Conservation (phyloP, 2,888 invertebrate species). For the Plebejus argus region DNA sequence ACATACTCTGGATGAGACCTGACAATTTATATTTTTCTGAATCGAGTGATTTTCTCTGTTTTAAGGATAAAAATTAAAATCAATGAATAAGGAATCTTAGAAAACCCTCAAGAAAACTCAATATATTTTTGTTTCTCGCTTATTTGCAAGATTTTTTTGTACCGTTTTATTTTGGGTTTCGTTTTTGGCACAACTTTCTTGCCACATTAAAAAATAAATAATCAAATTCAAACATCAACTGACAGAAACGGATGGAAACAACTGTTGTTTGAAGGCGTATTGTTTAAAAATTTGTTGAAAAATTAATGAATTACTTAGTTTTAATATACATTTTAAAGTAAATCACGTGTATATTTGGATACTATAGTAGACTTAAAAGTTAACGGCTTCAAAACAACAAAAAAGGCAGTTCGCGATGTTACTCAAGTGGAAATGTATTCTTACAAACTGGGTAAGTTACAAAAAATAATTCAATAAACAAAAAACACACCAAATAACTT, state of each 20-base stretch:
- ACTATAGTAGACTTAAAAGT: background rate
- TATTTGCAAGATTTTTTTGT: too few species aligned
- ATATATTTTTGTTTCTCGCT: too few species aligned
- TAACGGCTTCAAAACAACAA: background rate
- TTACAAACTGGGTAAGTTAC: slow-evolving; percentile 70
- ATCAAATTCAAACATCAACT: slow-evolving; percentile 24
- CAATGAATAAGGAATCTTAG: too few species aligned
- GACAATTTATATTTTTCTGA: too few species aligned
- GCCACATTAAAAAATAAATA: background rate
- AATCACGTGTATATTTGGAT: background rate
- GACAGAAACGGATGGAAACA: slow-evolving; percentile 29
- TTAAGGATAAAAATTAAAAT: too few species aligned
- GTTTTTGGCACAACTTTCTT: background rate
- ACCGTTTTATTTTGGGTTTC: too few species aligned
- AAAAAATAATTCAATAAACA: slow-evolving; percentile 26
- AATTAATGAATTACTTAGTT: background rate
- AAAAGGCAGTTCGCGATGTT: slow-evolving; percentile 53
- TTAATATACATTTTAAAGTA: background rate
- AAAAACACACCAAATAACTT: background rate
- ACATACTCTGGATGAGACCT: too few species aligned
- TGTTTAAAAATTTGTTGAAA: slow-evolving; percentile 26
- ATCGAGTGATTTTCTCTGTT: too few species aligned
- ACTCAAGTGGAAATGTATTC: slow-evolving; percentile 69
- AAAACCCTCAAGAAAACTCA: too few species aligned
- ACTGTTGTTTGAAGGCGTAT: slow-evolving; percentile 26